Evolutionary conservation across 2,888 invertebrate genomes (phyloP).

Genomic region (Crocallis elinguaria): DNA sequence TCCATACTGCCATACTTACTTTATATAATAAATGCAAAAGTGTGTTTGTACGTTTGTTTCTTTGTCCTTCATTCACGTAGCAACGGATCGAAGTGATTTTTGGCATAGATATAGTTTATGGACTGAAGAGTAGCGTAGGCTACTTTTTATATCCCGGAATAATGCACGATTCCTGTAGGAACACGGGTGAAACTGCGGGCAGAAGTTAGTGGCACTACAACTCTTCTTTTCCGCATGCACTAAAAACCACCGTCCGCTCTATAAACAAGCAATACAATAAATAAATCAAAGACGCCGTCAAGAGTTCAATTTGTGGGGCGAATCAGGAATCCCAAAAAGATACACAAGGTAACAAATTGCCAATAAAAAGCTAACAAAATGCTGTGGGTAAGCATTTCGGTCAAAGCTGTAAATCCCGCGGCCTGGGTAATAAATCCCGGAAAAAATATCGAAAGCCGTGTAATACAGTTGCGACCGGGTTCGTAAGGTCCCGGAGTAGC

Average conservation of each 20-base stretch:
- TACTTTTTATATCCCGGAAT: too few relatives aligned
- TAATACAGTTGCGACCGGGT: conserved; percentile 65
- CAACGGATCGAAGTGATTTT: too few relatives aligned
- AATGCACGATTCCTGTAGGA: too few relatives aligned
- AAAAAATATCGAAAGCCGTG: conserved; percentile 76
- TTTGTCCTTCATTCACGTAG: too few relatives aligned
- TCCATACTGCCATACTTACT: too few relatives aligned
- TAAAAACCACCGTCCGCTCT: conserved; percentile 8
- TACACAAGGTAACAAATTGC: conserved; percentile 81
- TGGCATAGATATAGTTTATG: too few relatives aligned
- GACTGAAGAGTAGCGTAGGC: too few relatives aligned
- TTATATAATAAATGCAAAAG: too few relatives aligned
- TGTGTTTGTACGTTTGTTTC: too few relatives aligned
- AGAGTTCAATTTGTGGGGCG: conserved; percentile 66
- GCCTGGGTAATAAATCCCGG: conserved; percentile 69
- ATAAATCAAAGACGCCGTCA: conserved; percentile 43
- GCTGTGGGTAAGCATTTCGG: conserved; percentile 78
- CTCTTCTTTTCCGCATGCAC: background rate
- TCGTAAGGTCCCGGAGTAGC: conserved; percentile 32
- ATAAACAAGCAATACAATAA: conserved; percentile 35
- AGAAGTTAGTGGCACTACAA: background rate
- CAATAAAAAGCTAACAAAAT: conserved; percentile 82
- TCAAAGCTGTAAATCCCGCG: conserved; percentile 80
- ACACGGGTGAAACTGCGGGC: too few relatives aligned
- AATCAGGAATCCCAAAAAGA: conserved; percentile 72